These are phyloP conservation scores for Octopus bimaculoides DNA, from an alignment of 1,140 invertebrate genomes.

Conservation along the genomic window DNA sequence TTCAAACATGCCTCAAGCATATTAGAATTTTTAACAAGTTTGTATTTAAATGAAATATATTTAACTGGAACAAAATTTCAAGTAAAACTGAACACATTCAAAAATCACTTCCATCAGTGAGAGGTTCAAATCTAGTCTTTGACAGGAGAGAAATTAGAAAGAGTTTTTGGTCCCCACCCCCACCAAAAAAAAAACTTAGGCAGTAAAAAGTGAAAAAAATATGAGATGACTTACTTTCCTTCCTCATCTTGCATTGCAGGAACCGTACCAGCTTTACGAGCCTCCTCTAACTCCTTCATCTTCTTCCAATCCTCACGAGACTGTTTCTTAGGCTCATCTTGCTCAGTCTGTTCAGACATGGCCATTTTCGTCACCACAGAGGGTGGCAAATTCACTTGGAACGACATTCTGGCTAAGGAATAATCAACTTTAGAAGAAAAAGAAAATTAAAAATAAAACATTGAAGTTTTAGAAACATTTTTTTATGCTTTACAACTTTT, in stretches of 20 bases:
- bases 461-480: no score
- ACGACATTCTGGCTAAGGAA: slow-evolving; percentile 39
- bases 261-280: slow-evolving; percentile 95
- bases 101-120: no score
- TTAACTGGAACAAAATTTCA: no score
- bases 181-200: not conserved
- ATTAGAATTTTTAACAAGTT: no score
- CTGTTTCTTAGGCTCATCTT: slow-evolving; percentile 50
- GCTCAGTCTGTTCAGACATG: slow-evolving; percentile 37
- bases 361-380: slow-evolving; percentile 52
- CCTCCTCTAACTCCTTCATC: slow-evolving; percentile 94
- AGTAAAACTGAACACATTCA: not conserved
- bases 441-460: no score
- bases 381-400: slow-evolving; percentile 53
- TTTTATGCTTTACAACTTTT: no score
- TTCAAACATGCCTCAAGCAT: no score
- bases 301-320: slow-evolving; percentile 57
- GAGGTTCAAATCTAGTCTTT: no score
- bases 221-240: slow-evolving; percentile 63
- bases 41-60: no score
- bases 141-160: no score
- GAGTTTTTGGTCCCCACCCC: no score
- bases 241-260: slow-evolving; percentile 98
- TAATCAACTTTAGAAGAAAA: no score
- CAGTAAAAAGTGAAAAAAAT: not conserved